phyloP scores from a whole-genome alignment of 2,888 invertebrate genomes.

The Drosophila maculinotata region DNA sequence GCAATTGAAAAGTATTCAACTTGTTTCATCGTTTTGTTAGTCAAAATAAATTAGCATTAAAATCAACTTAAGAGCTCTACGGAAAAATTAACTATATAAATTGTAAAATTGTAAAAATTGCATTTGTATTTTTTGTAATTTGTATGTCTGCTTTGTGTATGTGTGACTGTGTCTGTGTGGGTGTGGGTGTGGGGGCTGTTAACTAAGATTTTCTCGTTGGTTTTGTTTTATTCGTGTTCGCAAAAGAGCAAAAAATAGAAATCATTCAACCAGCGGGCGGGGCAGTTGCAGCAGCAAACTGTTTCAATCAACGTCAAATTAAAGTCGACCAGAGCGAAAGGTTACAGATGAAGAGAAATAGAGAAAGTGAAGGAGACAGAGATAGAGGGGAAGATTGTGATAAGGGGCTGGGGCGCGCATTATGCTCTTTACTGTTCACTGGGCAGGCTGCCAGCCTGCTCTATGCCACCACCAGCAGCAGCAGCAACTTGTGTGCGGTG shows the following conservation, averaged over 20 bases:
- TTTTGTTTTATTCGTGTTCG: constrained; percentile 37
- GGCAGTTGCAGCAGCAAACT: constrained; percentile 50
- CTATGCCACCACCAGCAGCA: constrained; percentile 44
- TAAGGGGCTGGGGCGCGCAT: constrained; percentile 3
- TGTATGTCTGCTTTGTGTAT: constrained; percentile 24
- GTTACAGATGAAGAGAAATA: constrained; percentile 2
- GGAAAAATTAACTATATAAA: constrained; percentile 63
- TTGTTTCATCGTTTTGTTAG: constrained; percentile 51
- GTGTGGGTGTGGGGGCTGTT: constrained; percentile 20
- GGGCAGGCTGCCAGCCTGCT: constrained; percentile 47
- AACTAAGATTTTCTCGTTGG: constrained; percentile 32
- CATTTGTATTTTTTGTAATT: constrained; percentile 41
- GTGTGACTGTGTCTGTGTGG: too few species aligned
- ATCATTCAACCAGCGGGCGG: constrained; percentile 37
- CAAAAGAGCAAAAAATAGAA: constrained; percentile 28
- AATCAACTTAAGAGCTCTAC: constrained; percentile 71
- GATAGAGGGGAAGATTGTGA: not conserved
- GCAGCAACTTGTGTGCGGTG: constrained; percentile 42
- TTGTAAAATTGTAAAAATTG: constrained; percentile 66
- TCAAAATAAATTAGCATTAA: constrained; percentile 69
- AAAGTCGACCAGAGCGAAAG: constrained; percentile 44
- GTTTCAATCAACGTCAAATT: constrained; percentile 82
- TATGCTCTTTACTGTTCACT: constrained; percentile 23
- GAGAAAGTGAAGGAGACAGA: constrained; percentile 7
- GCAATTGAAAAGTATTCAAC: constrained; percentile 43